phyloP scores from a whole-genome alignment of 2,113 vertebrate species.

The Callionymus lyra region DNA sequence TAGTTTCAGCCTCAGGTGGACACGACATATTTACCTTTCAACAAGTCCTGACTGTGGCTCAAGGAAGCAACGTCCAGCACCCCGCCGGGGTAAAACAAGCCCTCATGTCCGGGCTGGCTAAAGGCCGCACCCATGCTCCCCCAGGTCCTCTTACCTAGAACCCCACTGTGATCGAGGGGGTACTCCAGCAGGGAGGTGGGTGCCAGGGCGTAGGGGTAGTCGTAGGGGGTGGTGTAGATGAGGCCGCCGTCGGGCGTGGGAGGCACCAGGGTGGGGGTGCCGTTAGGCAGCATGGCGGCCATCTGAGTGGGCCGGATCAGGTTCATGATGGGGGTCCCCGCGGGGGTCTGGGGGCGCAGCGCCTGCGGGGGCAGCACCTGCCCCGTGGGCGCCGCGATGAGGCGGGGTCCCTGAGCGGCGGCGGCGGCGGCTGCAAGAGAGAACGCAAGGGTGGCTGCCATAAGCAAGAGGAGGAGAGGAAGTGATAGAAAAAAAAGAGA shows the following conservation, averaged over 20 bases:
- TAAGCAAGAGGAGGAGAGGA: constrained; percentile 63
- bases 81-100: constrained; percentile 67
- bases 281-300: constrained; percentile 70
- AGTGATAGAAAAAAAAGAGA: constrained; percentile 30
- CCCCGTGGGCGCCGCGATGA: constrained; percentile 63
- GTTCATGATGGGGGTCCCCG: constrained; percentile 71
- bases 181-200: constrained; percentile 78
- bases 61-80: constrained; percentile 60
- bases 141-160: constrained; percentile 78
- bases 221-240: constrained; percentile 75
- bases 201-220: constrained; percentile 75
- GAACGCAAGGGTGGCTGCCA: constrained; percentile 77
- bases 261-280: constrained; percentile 71
- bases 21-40: constrained; percentile 76
- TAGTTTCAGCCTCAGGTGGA: constrained; percentile 63
- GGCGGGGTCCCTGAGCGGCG: constrained; percentile 69
- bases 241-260: constrained; percentile 68
- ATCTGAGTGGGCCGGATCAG: constrained; percentile 72
- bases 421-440: constrained; percentile 79
- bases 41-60: constrained; percentile 70
- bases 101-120: constrained; percentile 66
- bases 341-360: constrained; percentile 66
- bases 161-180: constrained; percentile 74
- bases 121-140: constrained; percentile 62
- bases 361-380: constrained; percentile 63